Conservation (phyloP, 2,888 invertebrate genomes). For the Diachrysia chrysitis region DNA sequence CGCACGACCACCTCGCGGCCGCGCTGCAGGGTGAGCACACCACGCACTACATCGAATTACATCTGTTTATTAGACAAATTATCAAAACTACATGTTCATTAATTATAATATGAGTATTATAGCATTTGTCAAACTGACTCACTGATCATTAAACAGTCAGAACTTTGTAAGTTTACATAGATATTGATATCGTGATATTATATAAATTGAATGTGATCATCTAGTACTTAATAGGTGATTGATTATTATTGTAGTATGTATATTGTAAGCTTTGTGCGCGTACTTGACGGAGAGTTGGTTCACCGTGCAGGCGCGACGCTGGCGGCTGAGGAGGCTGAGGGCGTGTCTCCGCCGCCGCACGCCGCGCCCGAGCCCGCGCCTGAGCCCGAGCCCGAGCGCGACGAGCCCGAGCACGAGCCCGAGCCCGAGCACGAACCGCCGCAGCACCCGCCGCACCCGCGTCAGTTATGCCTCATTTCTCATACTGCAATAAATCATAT, state of each 20-base stretch:
- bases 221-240: too few species aligned
- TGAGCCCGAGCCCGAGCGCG: constrained; percentile 63
- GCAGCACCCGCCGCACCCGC: constrained; percentile 68
- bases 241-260: too few species aligned
- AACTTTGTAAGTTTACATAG: too few species aligned
- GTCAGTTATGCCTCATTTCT: constrained; percentile 20
- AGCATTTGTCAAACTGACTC: too few species aligned
- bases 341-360: constrained; percentile 60
- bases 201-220: too few species aligned
- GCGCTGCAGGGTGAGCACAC: constrained; percentile 69
- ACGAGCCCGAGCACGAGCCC: constrained; percentile 67
- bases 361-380: constrained; percentile 61
- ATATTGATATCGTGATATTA: too few species aligned
- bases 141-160: too few species aligned
- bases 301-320: constrained; percentile 18
- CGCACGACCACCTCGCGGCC: constrained; percentile 65
- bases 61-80: too few species aligned
- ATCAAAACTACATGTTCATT: too few species aligned
- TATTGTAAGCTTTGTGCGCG: neutral
- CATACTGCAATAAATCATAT: neutral
- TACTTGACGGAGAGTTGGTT: neutral
- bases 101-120: too few species aligned
- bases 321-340: constrained; percentile 67
- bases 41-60: constrained; percentile 39
- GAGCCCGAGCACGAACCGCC: constrained; percentile 65